Base-by-base conservation (phyloP, 2,113 vertebrate genomes). In the Colistium nudipinnis region DNA sequence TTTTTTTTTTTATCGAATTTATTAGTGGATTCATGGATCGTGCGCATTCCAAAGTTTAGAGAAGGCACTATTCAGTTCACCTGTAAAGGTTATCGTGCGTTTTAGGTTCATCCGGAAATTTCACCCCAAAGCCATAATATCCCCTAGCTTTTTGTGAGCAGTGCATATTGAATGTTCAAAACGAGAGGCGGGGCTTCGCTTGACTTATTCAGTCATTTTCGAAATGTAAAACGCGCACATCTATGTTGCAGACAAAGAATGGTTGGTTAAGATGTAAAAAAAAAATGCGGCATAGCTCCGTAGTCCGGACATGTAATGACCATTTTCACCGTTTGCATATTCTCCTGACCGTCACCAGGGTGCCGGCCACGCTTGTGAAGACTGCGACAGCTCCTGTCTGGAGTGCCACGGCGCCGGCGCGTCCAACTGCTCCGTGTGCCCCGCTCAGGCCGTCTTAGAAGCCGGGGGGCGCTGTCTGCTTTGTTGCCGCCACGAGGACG, bases 341-440 rank as follows among this genome's bases (percentile, higher is more conserved):
- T 19, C 48, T 69, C 53, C 24, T 13, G 10, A 51, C 77, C 0
- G 43, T 62, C 66, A 17, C 64, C 49, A 83, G 80, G 74, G 70
- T 20, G 64, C 75, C 6, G 45, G 52, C 19, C 76, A 78, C 54
- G 31, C 47, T 1, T 98, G 98, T 85, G 91, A 93, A 53, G 89
- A 77, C 67, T 99, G 98, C 5, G 91, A 98, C 7, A 62, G 77
- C 10, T 95, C 94, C 4, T 99, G 98, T 39, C 22, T 84, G 4
- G 94, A 95, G 73, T 99, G 98, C 81, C 92, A 93, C 55, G 97
- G 96, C 3, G 92, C 94, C 0, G 94, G 96, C 0, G 73, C 84
- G 1, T 47, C 86, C 54, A 96, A 97, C 90, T 99, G 98, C 84
- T 97, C 96, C 0, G 4, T 62, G 30, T 98, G 97, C 30, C 93